Percentiles rank a stretch among this genome's conserved stretches.
Evolutionary conservation across 2,888 invertebrate species (phyloP).

Genomic region (Xylocampa areola): DNA sequence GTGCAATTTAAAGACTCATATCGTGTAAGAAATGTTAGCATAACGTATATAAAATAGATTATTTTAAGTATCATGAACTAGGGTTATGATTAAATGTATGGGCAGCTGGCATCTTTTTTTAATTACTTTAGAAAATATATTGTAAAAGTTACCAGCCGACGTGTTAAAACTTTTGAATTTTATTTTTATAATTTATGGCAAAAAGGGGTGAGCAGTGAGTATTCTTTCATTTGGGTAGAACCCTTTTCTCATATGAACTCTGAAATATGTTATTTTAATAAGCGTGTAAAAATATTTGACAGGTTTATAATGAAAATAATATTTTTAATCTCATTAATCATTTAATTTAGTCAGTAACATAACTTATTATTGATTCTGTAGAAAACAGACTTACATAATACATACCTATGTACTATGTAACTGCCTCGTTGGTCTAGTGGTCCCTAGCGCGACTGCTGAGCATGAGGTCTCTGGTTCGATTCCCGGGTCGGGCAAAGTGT

Average conservation of each 20-base stretch:
- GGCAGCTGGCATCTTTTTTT: constrained; percentile 25
- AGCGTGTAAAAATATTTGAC: constrained; percentile 9
- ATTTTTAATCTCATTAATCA: constrained; percentile 20
- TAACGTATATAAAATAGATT: neutral
- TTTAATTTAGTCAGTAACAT: too few species aligned
- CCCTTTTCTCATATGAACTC: constrained; percentile 15
- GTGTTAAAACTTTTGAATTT: constrained; percentile 40
- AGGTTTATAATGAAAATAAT: constrained; percentile 5
- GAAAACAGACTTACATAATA: too few species aligned
- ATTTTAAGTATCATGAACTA: neutral
- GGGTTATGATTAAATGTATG: constrained; percentile 16
- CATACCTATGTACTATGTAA: too few species aligned
- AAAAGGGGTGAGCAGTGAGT: constrained; percentile 12
- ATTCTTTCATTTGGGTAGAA: constrained; percentile 15
- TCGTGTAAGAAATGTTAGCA: too few species aligned
- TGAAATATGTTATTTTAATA: constrained; percentile 14
- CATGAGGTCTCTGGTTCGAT: too few species aligned
- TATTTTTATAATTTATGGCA: constrained; percentile 39
- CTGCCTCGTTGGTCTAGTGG: too few species aligned
- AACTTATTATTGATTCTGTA: too few species aligned
- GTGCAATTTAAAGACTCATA: too few species aligned
- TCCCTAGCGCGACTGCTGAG: too few species aligned
- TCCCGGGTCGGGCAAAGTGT: too few species aligned
- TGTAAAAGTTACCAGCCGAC: constrained; percentile 29
- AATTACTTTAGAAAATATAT: constrained; percentile 33